Conservation (phyloP, 1,140 invertebrate genomes). For the Coboldia fuscipes region DNA sequence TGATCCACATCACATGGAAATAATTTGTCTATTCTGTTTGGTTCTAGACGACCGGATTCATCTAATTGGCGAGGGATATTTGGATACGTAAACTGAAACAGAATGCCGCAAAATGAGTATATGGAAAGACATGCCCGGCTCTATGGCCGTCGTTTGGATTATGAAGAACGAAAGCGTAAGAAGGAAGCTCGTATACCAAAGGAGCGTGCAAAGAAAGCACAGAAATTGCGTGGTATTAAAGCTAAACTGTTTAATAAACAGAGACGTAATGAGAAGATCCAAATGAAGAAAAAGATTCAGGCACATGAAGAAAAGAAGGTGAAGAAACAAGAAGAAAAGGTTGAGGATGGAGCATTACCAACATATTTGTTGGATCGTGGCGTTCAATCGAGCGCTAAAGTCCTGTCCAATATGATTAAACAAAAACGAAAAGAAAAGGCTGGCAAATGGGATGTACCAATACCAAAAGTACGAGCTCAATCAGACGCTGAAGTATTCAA, state of each 20-base stretch:
- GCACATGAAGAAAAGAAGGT: constrained; percentile 79
- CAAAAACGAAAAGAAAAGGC: constrained; percentile 99
- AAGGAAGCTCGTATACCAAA: constrained; percentile 84
- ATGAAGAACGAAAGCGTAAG: constrained; percentile 94
- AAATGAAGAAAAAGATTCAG: constrained; percentile 96
- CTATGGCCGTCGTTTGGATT: constrained; percentile 87
- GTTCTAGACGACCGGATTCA: too few relatives aligned
- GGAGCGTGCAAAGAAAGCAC: constrained; percentile 71
- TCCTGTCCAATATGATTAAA: constrained; percentile 98
- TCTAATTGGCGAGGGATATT: not conserved
- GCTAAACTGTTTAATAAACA: constrained; percentile 97
- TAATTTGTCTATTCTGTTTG: too few relatives aligned
- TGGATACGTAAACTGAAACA: constrained; percentile 12
- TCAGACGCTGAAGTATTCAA: constrained; percentile 97
- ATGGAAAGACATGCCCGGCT: constrained; percentile 95
- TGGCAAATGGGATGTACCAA: constrained; percentile 98
- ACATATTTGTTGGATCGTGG: constrained; percentile 94
- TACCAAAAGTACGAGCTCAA: constrained; percentile 94
- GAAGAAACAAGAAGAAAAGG: constrained; percentile 64
- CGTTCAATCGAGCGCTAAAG: constrained; percentile 80
- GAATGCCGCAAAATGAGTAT: constrained; percentile 99
- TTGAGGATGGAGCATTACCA: constrained; percentile 78
- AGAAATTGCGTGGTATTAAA: constrained; percentile 83
- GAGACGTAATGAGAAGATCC: constrained; percentile 92
- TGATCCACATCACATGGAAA: too few relatives aligned